Evolutionary conservation across 2,888 invertebrate genomes (phyloP).

Genomic region (Germaria angustata): DNA sequence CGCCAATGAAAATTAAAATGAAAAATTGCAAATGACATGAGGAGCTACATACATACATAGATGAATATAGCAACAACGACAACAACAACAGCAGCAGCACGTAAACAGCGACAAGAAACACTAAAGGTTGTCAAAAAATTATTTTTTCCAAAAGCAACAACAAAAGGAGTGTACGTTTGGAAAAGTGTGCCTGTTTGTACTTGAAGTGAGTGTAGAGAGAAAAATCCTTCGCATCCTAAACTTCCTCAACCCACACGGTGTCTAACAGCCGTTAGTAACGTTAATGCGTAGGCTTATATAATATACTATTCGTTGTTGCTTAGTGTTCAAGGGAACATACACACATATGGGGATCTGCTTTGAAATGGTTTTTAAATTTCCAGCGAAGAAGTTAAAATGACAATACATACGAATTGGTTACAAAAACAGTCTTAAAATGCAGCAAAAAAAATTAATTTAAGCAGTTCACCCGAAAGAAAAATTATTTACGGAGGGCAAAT

Average conservation of each 20-base stretch:
- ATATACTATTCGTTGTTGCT: conserved; percentile 35
- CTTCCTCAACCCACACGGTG: not conserved
- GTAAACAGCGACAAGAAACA: conserved; percentile 55
- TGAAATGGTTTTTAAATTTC: not conserved
- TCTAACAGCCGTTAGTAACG: conserved; percentile 31
- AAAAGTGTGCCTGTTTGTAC: conserved; percentile 25
- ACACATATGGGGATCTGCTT: not conserved
- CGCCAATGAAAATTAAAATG: conserved; percentile 80
- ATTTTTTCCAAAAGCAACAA: conserved; percentile 51
- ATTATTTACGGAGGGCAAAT: no score
- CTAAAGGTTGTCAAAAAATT: conserved; percentile 72
- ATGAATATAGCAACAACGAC: conserved; percentile 42
- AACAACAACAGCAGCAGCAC: conserved; percentile 31
- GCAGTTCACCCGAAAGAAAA: no score
- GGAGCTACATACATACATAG: conserved; percentile 47
- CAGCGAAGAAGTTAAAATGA: no score
- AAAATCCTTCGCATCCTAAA: conserved; percentile 39
- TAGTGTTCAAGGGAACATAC: not conserved
- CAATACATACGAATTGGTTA: no score
- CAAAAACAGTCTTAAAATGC: no score
- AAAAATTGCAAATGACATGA: conserved; percentile 78
- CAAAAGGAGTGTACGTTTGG: conserved; percentile 8
- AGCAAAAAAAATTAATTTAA: no score
- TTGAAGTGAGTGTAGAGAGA: conserved; percentile 38
- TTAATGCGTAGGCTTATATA: conserved; percentile 60